Percentiles rank a stretch among this genome's conserved stretches.
phyloP scores from a whole-genome alignment of 2,113 vertebrate species.

The Proteles cristata region DNA sequence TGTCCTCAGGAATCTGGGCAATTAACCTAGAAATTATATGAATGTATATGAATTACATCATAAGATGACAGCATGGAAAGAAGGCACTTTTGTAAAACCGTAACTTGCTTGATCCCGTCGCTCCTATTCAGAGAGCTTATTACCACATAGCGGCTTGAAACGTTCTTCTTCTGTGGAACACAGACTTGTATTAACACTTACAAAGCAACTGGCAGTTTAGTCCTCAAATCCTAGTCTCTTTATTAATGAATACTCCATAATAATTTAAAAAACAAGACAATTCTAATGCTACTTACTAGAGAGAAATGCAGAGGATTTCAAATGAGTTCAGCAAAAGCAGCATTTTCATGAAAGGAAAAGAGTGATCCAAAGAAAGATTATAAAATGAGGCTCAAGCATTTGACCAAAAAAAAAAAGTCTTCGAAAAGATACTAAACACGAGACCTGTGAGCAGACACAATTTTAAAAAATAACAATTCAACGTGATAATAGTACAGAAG shows the following conservation, averaged over 20 bases:
- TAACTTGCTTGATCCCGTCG: background rate
- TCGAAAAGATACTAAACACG: constrained; percentile 5
- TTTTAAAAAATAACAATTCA: constrained; percentile 29
- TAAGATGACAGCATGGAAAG: background rate
- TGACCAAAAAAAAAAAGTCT: background rate
- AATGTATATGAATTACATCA: background rate
- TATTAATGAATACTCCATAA: constrained; percentile 8
- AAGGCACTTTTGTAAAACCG: background rate
- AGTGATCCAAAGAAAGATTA: constrained; percentile 12
- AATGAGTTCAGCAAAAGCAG: background rate
- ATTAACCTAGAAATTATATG: constrained; percentile 1
- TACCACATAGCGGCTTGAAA: background rate
- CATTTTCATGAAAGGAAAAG: background rate
- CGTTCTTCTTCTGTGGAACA: background rate
- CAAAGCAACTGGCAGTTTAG: background rate
- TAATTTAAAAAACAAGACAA: background rate
- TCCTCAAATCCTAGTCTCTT: background rate
- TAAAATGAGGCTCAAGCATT: background rate
- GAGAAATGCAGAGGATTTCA: background rate
- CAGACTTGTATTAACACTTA: constrained; percentile 5
- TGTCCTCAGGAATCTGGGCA: background rate
- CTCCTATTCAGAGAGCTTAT: background rate
- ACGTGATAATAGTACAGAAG: background rate
- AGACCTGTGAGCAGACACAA: background rate
- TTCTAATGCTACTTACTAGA: background rate